These are phyloP conservation scores for Dysmachus trigonus DNA, from an alignment of 2,888 invertebrate genomes.

Conservation along the genomic window DNA sequence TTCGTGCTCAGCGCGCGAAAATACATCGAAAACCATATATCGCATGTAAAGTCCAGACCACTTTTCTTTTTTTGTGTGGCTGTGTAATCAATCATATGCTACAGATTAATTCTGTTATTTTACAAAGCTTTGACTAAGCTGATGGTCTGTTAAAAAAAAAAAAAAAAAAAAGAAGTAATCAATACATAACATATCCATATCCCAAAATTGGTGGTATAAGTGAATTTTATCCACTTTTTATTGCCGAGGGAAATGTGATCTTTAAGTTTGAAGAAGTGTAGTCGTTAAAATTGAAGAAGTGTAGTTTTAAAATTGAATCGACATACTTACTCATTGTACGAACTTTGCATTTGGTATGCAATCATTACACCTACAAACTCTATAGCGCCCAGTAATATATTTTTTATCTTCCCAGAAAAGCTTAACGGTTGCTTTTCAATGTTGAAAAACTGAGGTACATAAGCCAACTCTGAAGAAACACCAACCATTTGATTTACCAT, in stretches of 20 bases:
- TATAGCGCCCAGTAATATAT: conserved; percentile 53
- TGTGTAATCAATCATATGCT: too few species aligned
- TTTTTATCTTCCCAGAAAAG: conserved; percentile 54
- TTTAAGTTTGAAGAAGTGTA: conserved; percentile 44
- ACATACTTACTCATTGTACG: conserved; percentile 7
- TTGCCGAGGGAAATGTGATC: conserved; percentile 55
- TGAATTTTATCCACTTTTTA: too few species aligned
- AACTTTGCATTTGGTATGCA: background rate
- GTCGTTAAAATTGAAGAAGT: background rate
- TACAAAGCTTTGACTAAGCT: too few species aligned
- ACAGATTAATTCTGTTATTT: too few species aligned
- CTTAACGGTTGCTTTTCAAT: conserved; percentile 48
- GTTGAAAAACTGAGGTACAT: conserved; percentile 53
- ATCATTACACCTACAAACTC: conserved; percentile 48
- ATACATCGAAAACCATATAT: too few species aligned
- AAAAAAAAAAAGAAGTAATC: too few species aligned
- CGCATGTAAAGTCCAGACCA: too few species aligned
- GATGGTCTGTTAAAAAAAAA: too few species aligned
- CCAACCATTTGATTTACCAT: conserved; percentile 56
- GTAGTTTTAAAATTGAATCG: background rate
- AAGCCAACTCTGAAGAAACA: conserved; percentile 55
- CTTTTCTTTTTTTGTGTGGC: too few species aligned
- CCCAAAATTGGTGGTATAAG: too few species aligned
- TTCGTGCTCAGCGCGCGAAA: too few species aligned
- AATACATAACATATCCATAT: too few species aligned